Conservation (phyloP, 2,113 vertebrate species). For the Atrichornis clamosus region DNA sequence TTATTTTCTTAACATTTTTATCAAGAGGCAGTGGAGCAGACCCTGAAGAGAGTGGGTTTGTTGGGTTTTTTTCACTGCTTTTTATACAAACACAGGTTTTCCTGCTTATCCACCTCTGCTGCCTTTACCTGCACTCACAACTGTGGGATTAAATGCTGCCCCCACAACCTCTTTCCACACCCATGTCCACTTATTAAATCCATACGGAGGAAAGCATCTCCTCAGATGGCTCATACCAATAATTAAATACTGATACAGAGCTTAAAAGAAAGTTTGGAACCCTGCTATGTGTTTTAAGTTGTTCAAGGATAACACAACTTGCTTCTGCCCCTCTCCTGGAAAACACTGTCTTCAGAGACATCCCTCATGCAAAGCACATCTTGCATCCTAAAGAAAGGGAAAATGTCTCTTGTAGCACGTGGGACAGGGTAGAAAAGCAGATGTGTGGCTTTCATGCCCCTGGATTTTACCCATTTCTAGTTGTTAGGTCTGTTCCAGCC, state of each 20-base stretch:
- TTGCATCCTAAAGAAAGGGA: too few relatives aligned
- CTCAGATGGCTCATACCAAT: not conserved
- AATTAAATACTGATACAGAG: not conserved
- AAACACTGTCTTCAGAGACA: not conserved
- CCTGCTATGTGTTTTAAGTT: not conserved
- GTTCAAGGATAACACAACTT: not conserved
- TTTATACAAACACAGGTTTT: not conserved
- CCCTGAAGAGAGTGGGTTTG: not conserved
- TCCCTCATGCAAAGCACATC: rapidly evolving
- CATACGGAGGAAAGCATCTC: not conserved
- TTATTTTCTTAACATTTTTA: not conserved
- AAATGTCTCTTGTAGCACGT: not conserved
- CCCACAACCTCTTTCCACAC: not conserved
- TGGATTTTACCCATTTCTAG: not conserved
- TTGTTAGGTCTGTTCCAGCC: not conserved
- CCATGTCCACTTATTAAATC: not conserved
- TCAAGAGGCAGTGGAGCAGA: not conserved
- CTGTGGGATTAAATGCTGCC: not conserved
- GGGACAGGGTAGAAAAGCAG: not conserved
- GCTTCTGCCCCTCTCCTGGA: not conserved
- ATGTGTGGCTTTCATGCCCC: not conserved
- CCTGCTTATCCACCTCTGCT: not conserved
- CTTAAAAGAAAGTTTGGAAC: not conserved
- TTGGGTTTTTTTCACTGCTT: not conserved
- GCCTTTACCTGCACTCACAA: too few relatives aligned